Base-by-base conservation (phyloP, 2,113 vertebrate species). In the Aleadryas rufinucha region DNA sequence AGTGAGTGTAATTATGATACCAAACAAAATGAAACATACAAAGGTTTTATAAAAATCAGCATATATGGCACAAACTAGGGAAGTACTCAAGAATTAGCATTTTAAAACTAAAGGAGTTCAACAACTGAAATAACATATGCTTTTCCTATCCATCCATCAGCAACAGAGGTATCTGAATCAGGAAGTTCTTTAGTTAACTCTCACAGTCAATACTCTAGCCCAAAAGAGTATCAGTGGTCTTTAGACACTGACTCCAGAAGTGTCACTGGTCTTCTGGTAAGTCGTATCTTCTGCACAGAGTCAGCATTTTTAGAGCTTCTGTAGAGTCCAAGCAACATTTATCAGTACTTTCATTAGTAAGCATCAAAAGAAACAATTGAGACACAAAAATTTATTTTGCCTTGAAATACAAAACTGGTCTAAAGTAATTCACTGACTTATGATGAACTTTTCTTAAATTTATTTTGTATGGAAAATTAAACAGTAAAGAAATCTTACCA, bases 401-500 rank as follows among this genome's bases (percentile, higher is more conserved):
- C 28, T 28, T 52, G 19, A 60, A 83, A 81, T 9, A 65, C 13
- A 37, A 42, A 72, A 66, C 16, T 39, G 31, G 22, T 44, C 33
- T 23, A 9, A 47, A 85, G 37, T 22, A 92, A 83, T 42, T 54
- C 26, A 41, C 1, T 75, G 53, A 52, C 18, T 63, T 33, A n/a
- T 9, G 0, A 31, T 9, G 30, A 70, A 15, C 14, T 47, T 69
- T 30, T 10, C 19, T 83, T 52, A 42, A 53, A 54, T 33, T 49
- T 63, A 74, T 61, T 87, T 69, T 61, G 7, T 10, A 70, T 5
- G 16, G 8, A 83, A 93, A 79, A 85, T 52, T 26, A 78, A 96
- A 47, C 24, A 41, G 23, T 49, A 89, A 78, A 92, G 80, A 91
- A 89, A 81, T 84, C 98, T 99, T 98, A 99, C 99, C 99, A 50